These are phyloP conservation scores for Panulirus ornatus DNA, from an alignment of 1,140 invertebrate species.

Conservation along the genomic window DNA sequence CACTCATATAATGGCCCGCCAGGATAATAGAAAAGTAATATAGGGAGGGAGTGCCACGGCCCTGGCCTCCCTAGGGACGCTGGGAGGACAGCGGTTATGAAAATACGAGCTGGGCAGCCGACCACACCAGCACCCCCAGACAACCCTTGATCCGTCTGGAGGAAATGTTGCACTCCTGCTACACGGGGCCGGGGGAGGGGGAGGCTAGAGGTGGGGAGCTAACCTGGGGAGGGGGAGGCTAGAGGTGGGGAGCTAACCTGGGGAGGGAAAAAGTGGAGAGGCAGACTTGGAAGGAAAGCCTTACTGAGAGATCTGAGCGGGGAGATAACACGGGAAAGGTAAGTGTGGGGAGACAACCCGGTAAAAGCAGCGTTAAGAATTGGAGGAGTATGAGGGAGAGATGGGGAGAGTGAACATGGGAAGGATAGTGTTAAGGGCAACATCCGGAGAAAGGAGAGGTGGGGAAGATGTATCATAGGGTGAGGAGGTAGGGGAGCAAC, in stretches of 20 bases:
- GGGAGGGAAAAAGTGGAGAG: background rate
- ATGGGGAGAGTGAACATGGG: background rate
- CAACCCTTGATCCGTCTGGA: slow-evolving; percentile 37
- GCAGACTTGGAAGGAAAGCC: background rate
- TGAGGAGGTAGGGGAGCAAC: background rate
- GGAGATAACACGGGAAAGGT: background rate
- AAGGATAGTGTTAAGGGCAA: background rate
- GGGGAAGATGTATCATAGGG: background rate
- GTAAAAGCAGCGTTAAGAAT: background rate
- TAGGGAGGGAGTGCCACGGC: slow-evolving; percentile 52
- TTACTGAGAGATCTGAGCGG: background rate
- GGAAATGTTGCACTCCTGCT: slow-evolving; percentile 17
- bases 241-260: background rate
- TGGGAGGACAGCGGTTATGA: slow-evolving; percentile 69
- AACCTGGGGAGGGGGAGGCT: background rate
- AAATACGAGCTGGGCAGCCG: slow-evolving; percentile 50
- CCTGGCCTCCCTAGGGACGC: slow-evolving; percentile 40
- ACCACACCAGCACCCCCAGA: background rate
- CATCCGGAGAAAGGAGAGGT: background rate
- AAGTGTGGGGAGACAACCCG: background rate
- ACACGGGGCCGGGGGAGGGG: background rate
- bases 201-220: background rate
- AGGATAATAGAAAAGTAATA: slow-evolving; percentile 73
- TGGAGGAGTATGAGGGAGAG: background rate
- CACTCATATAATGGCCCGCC: slow-evolving; percentile 72